Evolutionary conservation across 1,140 invertebrate species (phyloP).

Genomic region (Drosophila leontia): DNA sequence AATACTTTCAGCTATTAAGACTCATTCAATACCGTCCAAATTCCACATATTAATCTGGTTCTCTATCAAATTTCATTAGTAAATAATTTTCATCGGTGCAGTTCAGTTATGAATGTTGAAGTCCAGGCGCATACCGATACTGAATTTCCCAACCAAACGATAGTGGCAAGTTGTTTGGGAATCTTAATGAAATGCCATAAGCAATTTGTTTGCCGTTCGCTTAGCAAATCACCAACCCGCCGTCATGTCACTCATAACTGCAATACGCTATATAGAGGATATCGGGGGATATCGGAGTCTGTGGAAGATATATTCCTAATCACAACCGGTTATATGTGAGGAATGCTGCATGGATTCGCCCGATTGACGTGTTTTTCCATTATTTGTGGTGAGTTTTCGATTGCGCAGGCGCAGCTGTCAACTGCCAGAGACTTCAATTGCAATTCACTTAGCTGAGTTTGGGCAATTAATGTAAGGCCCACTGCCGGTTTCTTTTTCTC

Average conservation of each 20-base stretch:
- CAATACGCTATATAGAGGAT: conserved; percentile 16
- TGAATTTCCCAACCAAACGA: conserved; percentile 20
- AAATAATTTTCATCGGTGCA: background rate
- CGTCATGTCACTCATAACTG: conserved; percentile 56
- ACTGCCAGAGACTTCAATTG: conserved; percentile 26
- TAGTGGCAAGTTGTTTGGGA: conserved; percentile 6
- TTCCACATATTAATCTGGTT: background rate
- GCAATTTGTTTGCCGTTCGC: conserved; percentile 55
- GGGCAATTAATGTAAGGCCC: conserved; percentile 27
- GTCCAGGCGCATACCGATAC: background rate
- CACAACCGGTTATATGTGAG: conserved; percentile 36
- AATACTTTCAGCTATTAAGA: background rate
- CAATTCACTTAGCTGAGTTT: conserved; percentile 38
- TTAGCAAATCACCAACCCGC: conserved; percentile 44
- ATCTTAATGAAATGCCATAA: conserved; percentile 48
- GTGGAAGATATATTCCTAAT: conserved; percentile 24
- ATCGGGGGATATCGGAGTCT: background rate
- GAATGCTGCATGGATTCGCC: conserved; percentile 44
- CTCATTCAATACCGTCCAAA: background rate
- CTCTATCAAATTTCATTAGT: conserved; percentile 6
- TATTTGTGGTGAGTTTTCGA: conserved; percentile 35
- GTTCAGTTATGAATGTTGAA: conserved; percentile 7
- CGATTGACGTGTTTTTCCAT: conserved; percentile 28
- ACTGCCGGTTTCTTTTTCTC: conserved; percentile 3
- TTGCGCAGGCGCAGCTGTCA: conserved; percentile 67